Conservation (phyloP, 2,888 invertebrate genomes). For the Gandaritis pyraliata region DNA sequence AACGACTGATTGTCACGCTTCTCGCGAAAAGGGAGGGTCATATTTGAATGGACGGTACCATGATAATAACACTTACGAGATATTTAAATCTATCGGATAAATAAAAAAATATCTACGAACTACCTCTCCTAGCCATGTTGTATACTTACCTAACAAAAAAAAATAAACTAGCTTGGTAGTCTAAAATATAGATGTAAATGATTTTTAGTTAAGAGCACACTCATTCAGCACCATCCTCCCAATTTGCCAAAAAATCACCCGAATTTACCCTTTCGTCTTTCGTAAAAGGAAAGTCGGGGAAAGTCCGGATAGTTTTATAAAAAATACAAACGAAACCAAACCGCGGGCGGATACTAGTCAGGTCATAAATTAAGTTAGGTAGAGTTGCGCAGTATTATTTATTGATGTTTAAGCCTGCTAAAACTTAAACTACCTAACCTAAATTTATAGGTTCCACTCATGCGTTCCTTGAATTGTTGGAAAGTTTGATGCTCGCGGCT, state of each 20-base stretch:
- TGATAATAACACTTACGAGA: background rate
- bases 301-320: too few species aligned
- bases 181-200: too few species aligned
- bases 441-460: slow-evolving; percentile 63
- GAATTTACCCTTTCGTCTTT: too few species aligned
- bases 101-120: too few species aligned
- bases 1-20: slow-evolving; percentile 2
- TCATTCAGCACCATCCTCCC: too few species aligned
- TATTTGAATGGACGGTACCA: background rate
- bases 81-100: background rate
- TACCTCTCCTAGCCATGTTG: too few species aligned
- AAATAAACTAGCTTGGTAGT: too few species aligned
- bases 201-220: too few species aligned
- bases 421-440: slow-evolving; percentile 60
- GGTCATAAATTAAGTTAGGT: slow-evolving; percentile 51
- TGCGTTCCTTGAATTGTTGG: slow-evolving; percentile 61
- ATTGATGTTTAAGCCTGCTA: slow-evolving; percentile 56
- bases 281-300: too few species aligned
- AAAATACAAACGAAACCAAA: background rate
- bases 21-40: background rate
- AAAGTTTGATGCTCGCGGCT: slow-evolving; percentile 51
- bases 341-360: slow-evolving; percentile 10
- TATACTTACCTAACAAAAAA: too few species aligned
- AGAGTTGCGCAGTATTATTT: slow-evolving; percentile 55
- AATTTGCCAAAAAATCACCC: too few species aligned